phyloP scores from a whole-genome alignment of 2,113 vertebrate genomes.

The Chionis minor region DNA sequence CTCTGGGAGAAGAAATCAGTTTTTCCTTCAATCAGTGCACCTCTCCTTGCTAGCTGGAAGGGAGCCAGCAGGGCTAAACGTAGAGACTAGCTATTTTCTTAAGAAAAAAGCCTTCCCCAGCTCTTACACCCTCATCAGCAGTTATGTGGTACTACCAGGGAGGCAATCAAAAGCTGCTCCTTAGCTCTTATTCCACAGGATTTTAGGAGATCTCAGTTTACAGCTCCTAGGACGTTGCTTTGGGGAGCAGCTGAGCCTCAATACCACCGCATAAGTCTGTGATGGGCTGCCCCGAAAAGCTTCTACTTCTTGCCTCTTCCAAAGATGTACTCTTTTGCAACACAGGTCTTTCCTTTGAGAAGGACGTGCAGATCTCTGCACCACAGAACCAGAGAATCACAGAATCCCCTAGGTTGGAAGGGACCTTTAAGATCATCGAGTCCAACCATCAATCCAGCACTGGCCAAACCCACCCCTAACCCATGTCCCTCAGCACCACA shows the following conservation, averaged over 20 bases:
- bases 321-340: background rate
- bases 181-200: background rate
- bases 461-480: no score
- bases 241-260: background rate
- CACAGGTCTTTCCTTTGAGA: background rate
- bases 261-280: background rate
- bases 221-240: background rate
- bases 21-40: background rate
- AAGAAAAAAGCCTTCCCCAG: background rate
- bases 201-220: background rate
- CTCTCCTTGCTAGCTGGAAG: background rate
- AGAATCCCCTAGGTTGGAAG: no score
- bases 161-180: background rate
- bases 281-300: background rate
- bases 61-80: background rate
- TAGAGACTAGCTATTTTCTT: background rate
- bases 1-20: background rate
- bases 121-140: background rate
- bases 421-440: no score
- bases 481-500: no score
- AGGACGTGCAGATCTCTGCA: background rate
- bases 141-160: fast-evolving
- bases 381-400: background rate
- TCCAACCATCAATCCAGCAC: no score
- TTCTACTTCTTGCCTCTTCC: background rate